phyloP scores from a whole-genome alignment of 1,140 invertebrate species.

The Probaryconus sp. region DNA sequence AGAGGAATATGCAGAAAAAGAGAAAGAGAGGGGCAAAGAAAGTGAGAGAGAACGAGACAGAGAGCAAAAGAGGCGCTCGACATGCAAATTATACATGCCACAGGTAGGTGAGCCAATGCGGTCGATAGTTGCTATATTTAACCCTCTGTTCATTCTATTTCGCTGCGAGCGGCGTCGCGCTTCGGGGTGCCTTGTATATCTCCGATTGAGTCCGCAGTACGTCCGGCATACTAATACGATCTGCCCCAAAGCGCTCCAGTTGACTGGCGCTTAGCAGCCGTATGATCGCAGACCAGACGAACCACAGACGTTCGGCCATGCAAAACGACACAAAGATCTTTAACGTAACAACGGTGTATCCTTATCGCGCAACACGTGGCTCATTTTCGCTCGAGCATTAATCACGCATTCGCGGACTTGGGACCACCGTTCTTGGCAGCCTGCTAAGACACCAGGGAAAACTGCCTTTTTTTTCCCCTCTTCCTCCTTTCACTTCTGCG shows the following conservation, averaged over 20 bases:
- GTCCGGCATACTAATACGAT: constrained; percentile 32
- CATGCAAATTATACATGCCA: constrained; percentile 69
- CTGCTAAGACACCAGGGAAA: constrained; percentile 21
- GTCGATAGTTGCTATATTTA: constrained; percentile 68
- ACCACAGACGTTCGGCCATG: constrained; percentile 6
- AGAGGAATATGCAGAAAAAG: too few species aligned
- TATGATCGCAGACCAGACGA: constrained; percentile 2
- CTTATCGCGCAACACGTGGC: constrained; percentile 48
- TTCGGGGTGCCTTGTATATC: constrained; percentile 20
- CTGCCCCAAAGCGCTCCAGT: too few species aligned
- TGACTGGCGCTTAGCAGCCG: constrained; percentile 7
- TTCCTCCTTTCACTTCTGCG: neutral
- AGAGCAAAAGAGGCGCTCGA: constrained; percentile 51
- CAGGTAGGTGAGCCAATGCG: constrained; percentile 66
- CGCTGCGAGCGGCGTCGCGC: constrained; percentile 41
- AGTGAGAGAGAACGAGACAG: too few species aligned
- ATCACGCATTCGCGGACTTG: constrained; percentile 28
- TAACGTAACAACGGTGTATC: constrained; percentile 18
- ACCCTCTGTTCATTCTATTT: constrained; percentile 64
- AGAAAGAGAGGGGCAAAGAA: too few species aligned
- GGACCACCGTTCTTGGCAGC: constrained; percentile 28
- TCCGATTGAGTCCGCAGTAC: constrained; percentile 33
- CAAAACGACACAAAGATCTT: constrained; percentile 18
- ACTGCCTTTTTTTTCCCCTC: constrained; percentile 20
- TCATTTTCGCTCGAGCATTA: constrained; percentile 43